Conservation (phyloP, 2,113 vertebrate species). For the Azemiops feae region DNA sequence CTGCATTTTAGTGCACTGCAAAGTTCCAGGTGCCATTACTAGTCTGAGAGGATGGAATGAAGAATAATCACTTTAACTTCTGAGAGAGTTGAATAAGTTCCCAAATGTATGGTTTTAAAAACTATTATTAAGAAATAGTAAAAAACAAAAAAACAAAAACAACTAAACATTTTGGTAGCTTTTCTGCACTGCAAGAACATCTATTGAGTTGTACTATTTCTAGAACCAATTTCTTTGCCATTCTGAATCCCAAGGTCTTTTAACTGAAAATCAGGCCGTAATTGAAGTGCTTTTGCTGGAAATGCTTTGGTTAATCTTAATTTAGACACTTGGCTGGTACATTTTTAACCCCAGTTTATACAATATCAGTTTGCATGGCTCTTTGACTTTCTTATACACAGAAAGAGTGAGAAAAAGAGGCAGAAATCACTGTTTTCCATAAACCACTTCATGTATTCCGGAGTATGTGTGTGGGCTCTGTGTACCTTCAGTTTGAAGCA, state of each 20-base stretch:
- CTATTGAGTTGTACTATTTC: neutral
- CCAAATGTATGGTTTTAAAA: neutral
- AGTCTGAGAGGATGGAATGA: neutral
- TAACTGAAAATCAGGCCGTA: neutral
- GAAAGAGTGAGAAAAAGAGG: neutral
- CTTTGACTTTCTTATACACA: neutral
- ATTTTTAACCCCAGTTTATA: neutral
- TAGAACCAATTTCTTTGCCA: neutral
- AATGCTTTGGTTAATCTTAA: neutral
- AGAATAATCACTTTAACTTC: neutral
- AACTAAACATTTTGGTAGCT: neutral
- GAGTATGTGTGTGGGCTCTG: neutral
- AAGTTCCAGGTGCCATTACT: conserved; percentile 18
- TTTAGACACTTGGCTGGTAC: neutral
- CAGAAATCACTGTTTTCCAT: neutral
- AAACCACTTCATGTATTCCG: neutral
- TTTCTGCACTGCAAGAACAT: neutral
- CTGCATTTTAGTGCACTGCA: neutral
- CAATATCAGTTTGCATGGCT: neutral
- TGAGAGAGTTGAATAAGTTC: neutral
- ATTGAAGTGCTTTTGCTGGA: neutral
- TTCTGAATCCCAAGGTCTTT: neutral
- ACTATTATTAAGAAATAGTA: neutral
- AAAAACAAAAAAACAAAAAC: neutral
- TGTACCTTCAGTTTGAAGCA: neutral